These are phyloP conservation scores for Emys orbicularis DNA, from an alignment of 2,797 vertebrate species.

Conservation along the genomic window DNA sequence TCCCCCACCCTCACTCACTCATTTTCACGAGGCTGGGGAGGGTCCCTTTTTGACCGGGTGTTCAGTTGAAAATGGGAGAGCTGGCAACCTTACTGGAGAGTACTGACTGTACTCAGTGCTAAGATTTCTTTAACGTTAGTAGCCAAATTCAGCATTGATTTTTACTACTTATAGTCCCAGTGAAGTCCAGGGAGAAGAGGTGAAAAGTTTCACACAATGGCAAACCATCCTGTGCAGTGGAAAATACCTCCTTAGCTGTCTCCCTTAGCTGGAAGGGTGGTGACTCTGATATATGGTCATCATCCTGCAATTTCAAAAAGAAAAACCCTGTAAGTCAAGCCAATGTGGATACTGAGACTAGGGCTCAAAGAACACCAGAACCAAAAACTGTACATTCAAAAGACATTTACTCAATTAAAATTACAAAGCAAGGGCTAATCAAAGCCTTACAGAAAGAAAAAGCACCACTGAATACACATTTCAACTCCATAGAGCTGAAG, in stretches of 20 bases:
- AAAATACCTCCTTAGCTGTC: background rate
- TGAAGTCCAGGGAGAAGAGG: background rate
- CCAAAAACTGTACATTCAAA: background rate
- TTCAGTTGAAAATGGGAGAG: too few species aligned
- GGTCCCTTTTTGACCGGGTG: too few species aligned
- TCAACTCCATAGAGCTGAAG: background rate
- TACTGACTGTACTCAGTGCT: rapidly evolving
- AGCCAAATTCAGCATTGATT: background rate
- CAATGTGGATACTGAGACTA: background rate
- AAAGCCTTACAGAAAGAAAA: background rate
- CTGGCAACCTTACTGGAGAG: background rate
- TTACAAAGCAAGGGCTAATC: background rate
- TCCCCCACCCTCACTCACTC: too few species aligned
- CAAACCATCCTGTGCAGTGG: background rate
- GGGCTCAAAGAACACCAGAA: background rate
- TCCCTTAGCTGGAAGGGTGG: background rate
- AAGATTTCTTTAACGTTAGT: background rate
- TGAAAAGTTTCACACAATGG: rapidly evolving
- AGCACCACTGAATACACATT: background rate
- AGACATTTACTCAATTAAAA: background rate
- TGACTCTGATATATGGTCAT: rapidly evolving
- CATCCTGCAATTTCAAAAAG: background rate
- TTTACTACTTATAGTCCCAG: rapidly evolving
- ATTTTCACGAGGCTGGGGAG: too few species aligned
- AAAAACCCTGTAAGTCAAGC: background rate